Base-by-base conservation (phyloP, 2,113 vertebrate genomes). In the Todiramphus saurophagus region DNA sequence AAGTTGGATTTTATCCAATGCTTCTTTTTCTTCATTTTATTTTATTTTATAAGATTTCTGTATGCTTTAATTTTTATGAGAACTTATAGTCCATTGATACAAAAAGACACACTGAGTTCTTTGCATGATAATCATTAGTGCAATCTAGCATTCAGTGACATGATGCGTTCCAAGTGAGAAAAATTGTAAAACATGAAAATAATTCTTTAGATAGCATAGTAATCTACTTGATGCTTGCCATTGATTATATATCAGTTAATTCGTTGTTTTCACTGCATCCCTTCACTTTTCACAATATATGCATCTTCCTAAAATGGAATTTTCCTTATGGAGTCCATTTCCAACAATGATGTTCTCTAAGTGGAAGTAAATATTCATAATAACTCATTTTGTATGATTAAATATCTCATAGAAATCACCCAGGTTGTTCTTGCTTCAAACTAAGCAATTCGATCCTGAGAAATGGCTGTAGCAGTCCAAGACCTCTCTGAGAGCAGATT, bases 1-100 rank as follows among this genome's bases (percentile, higher is more conserved):
- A 60, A 82, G 6, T 35, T 96, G 95, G 83, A 89, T 72, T 94
- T 89, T 84, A 25, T 78, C 83, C 89, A 93, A 25, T 69, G 33
- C 1, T 86, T 68, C 7, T 72, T 90, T 48, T 44, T 89, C 51
- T 14, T 51, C 8, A 24, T 69, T 70, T 1, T 37, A 11, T 53
- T 88, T 72, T 87, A 39, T 39, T 83, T 91, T 83, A 74, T 69
- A 83, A 83, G 48, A 73, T 18, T 16, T 90, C 83, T 37, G 9
- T 4, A 46, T 39, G 15, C 9, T 93, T 82, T 74, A 78, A 43
- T 74, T 92, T 92, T 93, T 80, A 55, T 78, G 63, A 70, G 28
- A 79, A 73, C 44, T 69, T 88, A 53, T 2, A 86, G 55, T 58
- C 6, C 41, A 39, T 37, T 74, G 41, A 80, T 64, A 46, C n/a